Evolutionary conservation across 1,140 invertebrate genomes (phyloP), one percentile per base, ranked within the genome.

Genomic region (Drosophila sucinea): DNA sequence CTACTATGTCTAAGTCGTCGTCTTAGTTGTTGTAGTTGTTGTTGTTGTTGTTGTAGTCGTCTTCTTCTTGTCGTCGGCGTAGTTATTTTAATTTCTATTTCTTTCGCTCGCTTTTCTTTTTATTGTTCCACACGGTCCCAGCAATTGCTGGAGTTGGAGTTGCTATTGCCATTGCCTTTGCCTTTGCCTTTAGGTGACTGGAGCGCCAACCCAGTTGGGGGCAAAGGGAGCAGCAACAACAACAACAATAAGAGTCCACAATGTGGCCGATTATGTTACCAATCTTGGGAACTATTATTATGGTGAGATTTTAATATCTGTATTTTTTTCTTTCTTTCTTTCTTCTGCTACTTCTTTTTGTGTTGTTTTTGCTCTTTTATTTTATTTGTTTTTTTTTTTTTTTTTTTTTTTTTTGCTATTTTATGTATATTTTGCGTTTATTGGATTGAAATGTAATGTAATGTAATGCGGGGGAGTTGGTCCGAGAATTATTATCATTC

Each of bases 221-320:
- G 35, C 17, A 57, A 40, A 30, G 11, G 29, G 44, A 41, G 71
- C 58, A 56, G 79, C 78, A 86, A 86, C 67, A 70, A 40, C 69
- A 76, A 57, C 69, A 85, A 77, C 67, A 81, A 86, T 72, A 79
- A 71, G 79, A 83, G 75, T 83, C 79, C 72, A 86, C 83, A 86
- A 87, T 86, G 79, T 73, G 56, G 67, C 72, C 77, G 86, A 90
- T 90, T 90, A 90, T 90, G 82, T 73, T 80, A 73, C 77, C 87
- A 83, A 90, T 90, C 82, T 83, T 86, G 87, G 71, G 73, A 86
- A 76, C 73, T 78, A 60, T 66, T 64, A 70, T 67, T 55, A 55
- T 78, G 67, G 63, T 60, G 44, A 40, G 33, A 47, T 63, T 63
- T 63, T 41, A 27, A 64, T 47, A 40, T 70, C 60, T 71, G 44